A percentile compares a stretch with the other conserved stretches of the same genome.
Evolutionary conservation across 2,888 invertebrate species (phyloP).

Genomic region (Emmelina monodactyla): DNA sequence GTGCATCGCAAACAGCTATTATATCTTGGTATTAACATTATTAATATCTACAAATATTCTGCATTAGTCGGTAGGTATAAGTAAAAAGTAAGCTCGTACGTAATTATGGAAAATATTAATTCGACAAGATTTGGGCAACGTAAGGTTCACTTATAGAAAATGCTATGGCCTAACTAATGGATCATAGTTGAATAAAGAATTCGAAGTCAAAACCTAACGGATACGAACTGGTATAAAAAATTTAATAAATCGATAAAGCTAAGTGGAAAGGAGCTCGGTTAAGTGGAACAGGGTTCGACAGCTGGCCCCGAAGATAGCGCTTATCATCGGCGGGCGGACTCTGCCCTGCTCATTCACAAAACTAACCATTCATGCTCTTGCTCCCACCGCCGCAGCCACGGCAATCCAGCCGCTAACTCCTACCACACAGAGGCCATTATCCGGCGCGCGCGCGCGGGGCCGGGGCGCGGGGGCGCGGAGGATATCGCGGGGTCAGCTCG

Average conservation of each 20-base stretch:
- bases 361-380: conserved; percentile 58
- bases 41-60: no score
- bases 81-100: no score
- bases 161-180: no score
- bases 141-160: no score
- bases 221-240: no score
- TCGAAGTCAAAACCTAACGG: no score
- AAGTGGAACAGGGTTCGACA: conserved; percentile 62
- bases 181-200: no score
- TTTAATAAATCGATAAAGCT: conserved; percentile 43
- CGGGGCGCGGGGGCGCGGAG: conserved; percentile 53
- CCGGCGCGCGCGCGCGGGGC: conserved; percentile 24
- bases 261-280: conserved; percentile 49
- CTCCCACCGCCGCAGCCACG: conserved; percentile 22
- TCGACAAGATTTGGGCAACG: no score
- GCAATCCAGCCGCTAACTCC: conserved; percentile 33
- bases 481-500: conserved; percentile 64
- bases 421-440: conserved; percentile 29
- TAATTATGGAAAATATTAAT: no score
- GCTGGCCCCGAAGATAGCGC: conserved; percentile 62
- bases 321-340: conserved; percentile 62
- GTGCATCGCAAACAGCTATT: no score
- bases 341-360: conserved; percentile 64
- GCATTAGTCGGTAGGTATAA: no score
- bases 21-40: no score